A percentile compares a stretch with the other conserved stretches of the same genome.
These are phyloP conservation scores for Isaurus tuberculatus DNA, from an alignment of 92 coral and sea anemone species.

Conservation along the genomic window DNA sequence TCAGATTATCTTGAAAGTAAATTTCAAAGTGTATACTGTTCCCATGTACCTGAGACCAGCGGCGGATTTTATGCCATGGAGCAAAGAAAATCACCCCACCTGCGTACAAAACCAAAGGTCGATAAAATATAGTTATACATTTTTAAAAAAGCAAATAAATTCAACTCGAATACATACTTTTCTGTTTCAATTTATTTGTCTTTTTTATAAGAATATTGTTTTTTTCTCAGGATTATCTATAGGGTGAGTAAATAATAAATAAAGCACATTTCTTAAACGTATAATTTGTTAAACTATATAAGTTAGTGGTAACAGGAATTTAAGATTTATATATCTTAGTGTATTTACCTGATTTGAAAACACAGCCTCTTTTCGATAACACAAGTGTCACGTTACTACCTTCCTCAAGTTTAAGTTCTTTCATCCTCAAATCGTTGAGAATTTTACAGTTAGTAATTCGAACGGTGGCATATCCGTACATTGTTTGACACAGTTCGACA, in stretches of 20 bases:
- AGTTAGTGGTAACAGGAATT: no score
- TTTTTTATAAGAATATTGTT: no score
- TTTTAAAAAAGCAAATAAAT: no score
- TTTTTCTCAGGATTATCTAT: no score
- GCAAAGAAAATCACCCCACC: constrained; percentile 75
- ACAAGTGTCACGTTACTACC: constrained; percentile 71
- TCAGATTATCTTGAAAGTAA: constrained; percentile 78
- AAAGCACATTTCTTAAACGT: no score
- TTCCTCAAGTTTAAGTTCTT: constrained; percentile 69
- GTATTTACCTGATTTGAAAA: constrained; percentile 75
- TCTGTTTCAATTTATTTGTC: no score
- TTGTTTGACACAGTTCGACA: constrained; percentile 81
- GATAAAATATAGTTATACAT: no score
- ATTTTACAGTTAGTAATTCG: constrained; percentile 70
- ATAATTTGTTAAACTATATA: no score
- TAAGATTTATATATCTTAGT: no score
- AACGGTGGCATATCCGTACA: constrained; percentile 79
- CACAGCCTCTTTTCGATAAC: constrained; percentile 76
- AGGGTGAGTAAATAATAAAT: no score
- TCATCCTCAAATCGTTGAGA: constrained; percentile 75
- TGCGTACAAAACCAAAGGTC: constrained; percentile 9
- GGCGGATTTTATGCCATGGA: constrained; percentile 90
- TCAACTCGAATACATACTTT: no score
- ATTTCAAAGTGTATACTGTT: constrained; percentile 90
- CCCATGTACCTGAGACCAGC: constrained; percentile 87